Evolutionary conservation across 2,888 invertebrate genomes (phyloP).

Genomic region (Chydorus sphaericus): DNA sequence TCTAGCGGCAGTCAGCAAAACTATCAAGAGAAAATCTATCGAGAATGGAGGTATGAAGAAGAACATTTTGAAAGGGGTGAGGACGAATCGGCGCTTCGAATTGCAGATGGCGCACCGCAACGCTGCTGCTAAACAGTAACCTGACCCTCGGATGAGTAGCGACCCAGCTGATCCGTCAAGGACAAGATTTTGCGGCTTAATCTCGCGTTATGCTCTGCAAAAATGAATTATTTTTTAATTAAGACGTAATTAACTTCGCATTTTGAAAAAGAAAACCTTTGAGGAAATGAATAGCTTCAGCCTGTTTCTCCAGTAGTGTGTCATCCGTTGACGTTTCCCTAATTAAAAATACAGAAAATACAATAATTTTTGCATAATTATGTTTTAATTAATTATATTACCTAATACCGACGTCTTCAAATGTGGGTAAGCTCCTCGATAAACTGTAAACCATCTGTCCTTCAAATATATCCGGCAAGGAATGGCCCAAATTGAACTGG

Average conservation of each 20-base stretch:
- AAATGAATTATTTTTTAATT: too few species aligned
- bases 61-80: conserved; percentile 45
- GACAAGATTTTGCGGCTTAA: conserved; percentile 48
- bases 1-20: background rate
- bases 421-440: background rate
- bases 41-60: conserved; percentile 32
- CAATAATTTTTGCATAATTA: background rate
- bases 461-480: conserved; percentile 11
- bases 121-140: background rate
- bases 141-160: conserved; percentile 1
- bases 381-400: background rate
- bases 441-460: background rate
- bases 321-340: conserved; percentile 25
- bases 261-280: too few species aligned
- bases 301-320: conserved; percentile 52
- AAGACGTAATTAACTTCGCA: too few species aligned
- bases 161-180: conserved; percentile 35
- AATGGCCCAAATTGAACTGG: conserved; percentile 7
- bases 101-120: background rate
- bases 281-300: conserved; percentile 50
- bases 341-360: background rate
- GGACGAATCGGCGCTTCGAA: conserved; percentile 49
- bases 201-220: conserved; percentile 50
- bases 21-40: conserved; percentile 18
- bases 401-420: conserved; percentile 12